Evolutionary conservation across 2,888 invertebrate species (phyloP).

Genomic region (Cantharis flavilabris): DNA sequence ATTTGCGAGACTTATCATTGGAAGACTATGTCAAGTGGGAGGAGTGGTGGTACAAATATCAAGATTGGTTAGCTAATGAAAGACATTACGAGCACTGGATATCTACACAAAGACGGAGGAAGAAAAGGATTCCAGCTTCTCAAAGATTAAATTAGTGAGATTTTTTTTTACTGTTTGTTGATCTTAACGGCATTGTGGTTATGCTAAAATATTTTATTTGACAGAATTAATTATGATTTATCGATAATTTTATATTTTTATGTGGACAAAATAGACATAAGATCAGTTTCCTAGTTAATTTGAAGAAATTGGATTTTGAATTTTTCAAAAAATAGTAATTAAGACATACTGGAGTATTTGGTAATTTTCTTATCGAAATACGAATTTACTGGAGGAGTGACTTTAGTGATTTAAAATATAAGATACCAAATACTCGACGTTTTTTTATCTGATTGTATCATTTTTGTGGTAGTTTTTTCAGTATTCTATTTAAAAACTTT

Average conservation of each 20-base stretch:
- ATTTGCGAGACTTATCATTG: conserved; percentile 75
- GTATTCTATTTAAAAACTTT: neutral
- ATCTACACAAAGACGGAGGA: conserved; percentile 52
- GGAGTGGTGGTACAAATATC: conserved; percentile 93
- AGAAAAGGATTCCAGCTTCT: conserved; percentile 50
- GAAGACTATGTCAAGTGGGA: conserved; percentile 92
- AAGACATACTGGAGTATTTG: neutral
- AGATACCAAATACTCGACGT: neutral
- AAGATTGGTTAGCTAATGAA: conserved; percentile 87
- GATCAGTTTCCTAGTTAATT: neutral
- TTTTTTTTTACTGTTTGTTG: neutral
- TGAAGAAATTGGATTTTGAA: neutral
- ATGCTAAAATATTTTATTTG: neutral
- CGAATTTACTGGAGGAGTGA: neutral
- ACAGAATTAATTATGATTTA: neutral
- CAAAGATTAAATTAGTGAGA: conserved; percentile 50
- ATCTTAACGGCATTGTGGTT: neutral
- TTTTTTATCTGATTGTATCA: neutral
- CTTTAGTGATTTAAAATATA: neutral
- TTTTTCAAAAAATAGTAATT: neutral
- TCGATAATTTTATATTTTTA: neutral
- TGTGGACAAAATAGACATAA: neutral
- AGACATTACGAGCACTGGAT: conserved; percentile 77
- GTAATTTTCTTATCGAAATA: neutral
- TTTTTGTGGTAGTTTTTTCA: neutral